Base-by-base conservation (phyloP, 2,888 invertebrate genomes). In the Melipona bicolor region DNA sequence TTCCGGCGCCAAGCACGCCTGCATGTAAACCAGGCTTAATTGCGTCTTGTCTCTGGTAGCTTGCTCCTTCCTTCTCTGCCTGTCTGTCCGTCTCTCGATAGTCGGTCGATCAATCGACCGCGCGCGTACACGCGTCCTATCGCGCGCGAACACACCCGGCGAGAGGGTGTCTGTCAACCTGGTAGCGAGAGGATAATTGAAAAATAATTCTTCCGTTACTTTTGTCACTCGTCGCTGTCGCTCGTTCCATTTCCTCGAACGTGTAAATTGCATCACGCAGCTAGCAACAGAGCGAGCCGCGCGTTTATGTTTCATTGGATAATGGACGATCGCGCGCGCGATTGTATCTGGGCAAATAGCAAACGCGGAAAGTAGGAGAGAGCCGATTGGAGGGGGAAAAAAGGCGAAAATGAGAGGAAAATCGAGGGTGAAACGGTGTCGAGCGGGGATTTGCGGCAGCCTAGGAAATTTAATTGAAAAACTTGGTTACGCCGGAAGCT, bases 401-500 rank as follows among this genome's bases (percentile, higher is more conserved):
- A 50, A 69, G 13, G 36, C 56, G 71, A 77, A 74, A 82, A 83
- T 65, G 65, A 61, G 65, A 75, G 9, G 82, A 67, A 75, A 73
- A 72, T 36, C 32, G 73, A 72, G 54, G 43, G 43, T 50, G 71
- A 61, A 59, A 68, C 52, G 70, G 52, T n/a, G 80, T 68, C 56
- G 69, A 49, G 54, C 75, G 79, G 81, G 79, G 77, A 71, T 83
- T 89, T 81, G 87, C 78, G 84, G 82, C 74, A 73, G 83, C 80
- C 89, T 89, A 82, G 90, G 81, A 87, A 89, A 89, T 89, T 89
- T 86, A 83, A 89, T 89, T 90, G 89, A 74, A 87, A 90, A 90
- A 89, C 89, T 88, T 85, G 81, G 79, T 81, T 85, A 68, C 71
- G 77, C 73, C 72, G 62, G 80, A 59, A 72, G 64, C 72, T 83